Evolutionary conservation across 2,888 invertebrate species (phyloP).

Genomic region (Chesias legatella): DNA sequence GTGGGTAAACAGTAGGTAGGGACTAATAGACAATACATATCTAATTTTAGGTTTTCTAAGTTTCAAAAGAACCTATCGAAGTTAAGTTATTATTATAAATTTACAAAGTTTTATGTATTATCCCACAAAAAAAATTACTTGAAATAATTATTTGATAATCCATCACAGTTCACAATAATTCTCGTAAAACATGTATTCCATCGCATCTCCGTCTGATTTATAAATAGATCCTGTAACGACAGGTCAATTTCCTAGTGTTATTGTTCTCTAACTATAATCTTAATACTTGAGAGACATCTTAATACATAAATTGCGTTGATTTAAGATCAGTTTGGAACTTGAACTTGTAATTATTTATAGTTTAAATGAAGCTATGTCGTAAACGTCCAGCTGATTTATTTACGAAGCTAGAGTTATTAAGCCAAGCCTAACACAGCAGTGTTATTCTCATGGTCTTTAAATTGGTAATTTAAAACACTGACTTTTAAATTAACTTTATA

Average conservation of each 20-base stretch:
- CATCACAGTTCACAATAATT: background rate
- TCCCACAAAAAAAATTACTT: too few relatives aligned
- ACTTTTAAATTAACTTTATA: too few relatives aligned
- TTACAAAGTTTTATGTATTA: too few relatives aligned
- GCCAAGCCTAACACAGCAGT: constrained; percentile 21
- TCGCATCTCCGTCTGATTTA: constrained; percentile 4
- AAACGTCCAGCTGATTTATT: constrained; percentile 59
- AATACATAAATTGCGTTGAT: constrained; percentile 59
- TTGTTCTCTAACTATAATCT: constrained; percentile 10
- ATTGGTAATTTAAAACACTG: background rate
- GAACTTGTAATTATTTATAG: constrained; percentile 63
- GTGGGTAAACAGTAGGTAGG: constrained; percentile 2
- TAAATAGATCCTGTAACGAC: constrained; percentile 6
- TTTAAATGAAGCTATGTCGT: constrained; percentile 63
- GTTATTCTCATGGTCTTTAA: constrained; percentile 12
- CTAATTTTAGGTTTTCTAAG: too few relatives aligned
- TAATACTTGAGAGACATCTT: constrained; percentile 43
- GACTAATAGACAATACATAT: too few relatives aligned
- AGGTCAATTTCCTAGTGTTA: constrained; percentile 13
- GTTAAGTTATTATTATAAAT: too few relatives aligned
- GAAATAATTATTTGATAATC: too few relatives aligned
- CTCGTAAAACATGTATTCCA: background rate
- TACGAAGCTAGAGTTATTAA: constrained; percentile 47
- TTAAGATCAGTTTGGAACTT: constrained; percentile 44
- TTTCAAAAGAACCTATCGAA: too few relatives aligned